Conservation (phyloP, 92 coral and sea anemone species). For the Epizoanthus stellaris region DNA sequence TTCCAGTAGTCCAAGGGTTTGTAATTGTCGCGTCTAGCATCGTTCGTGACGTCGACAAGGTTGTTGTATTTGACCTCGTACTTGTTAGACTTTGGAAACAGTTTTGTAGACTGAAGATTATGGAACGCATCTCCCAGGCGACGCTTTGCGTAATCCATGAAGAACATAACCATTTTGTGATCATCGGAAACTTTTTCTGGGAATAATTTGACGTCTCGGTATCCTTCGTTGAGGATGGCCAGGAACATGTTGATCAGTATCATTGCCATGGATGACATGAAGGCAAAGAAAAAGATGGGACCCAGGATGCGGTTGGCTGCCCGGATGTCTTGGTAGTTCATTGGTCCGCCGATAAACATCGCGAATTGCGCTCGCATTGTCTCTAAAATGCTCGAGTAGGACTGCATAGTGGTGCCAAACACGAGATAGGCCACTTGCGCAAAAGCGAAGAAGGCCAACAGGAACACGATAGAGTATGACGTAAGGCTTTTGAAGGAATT, state of each 20-base stretch:
- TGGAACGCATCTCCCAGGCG: constrained; percentile 54
- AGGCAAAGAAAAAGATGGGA: constrained; percentile 86
- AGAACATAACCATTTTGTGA: constrained; percentile 72
- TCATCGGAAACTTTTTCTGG: constrained; percentile 71
- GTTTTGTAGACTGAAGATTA: constrained; percentile 53
- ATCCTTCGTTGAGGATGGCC: constrained; percentile 91
- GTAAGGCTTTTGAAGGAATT: constrained; percentile 64
- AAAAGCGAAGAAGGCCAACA: constrained; percentile 86
- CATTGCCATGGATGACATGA: constrained; percentile 85
- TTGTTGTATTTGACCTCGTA: constrained; percentile 59
- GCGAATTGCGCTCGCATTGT: constrained; percentile 91
- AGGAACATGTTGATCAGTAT: constrained; percentile 90
- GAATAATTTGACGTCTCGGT: constrained; percentile 75
- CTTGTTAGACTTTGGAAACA: constrained; percentile 67
- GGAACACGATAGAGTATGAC: constrained; percentile 84
- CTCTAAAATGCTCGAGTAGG: constrained; percentile 76
- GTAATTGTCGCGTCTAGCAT: constrained; percentile 51
- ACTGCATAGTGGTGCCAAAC: constrained; percentile 74
- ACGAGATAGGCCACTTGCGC: constrained; percentile 82
- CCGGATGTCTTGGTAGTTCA: constrained; percentile 74
- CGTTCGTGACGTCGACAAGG: constrained; percentile 12
- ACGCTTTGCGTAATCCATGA: constrained; percentile 73
- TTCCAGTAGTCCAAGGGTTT: constrained; percentile 53
- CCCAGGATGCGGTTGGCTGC: constrained; percentile 74
- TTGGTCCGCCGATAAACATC: constrained; percentile 87